Evolutionary conservation across 2,888 invertebrate genomes (phyloP).

Genomic region (Candidula unifasciata): DNA sequence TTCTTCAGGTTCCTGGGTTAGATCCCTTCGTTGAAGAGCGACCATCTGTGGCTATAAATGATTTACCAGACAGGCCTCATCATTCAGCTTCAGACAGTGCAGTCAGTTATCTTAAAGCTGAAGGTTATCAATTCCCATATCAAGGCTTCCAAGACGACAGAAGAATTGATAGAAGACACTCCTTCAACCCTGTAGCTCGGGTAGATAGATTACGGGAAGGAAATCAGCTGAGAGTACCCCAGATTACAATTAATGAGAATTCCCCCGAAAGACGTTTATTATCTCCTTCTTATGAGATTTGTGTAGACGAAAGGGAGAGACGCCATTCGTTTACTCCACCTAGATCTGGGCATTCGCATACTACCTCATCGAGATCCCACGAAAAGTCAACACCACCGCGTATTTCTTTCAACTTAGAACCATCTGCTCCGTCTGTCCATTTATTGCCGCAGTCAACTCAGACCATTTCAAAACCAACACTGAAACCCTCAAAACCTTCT

Average conservation of each 20-base stretch:
- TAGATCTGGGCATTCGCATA: neutral
- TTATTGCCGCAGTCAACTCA: neutral
- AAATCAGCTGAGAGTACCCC: constrained; percentile 20
- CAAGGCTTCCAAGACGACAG: constrained; percentile 37
- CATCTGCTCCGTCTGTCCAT: neutral
- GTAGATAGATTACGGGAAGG: neutral
- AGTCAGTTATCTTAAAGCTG: neutral
- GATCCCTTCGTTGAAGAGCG: constrained; percentile 36
- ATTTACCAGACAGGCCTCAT: neutral
- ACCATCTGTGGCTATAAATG: neutral
- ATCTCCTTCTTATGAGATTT: constrained; percentile 42
- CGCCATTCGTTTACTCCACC: constrained; percentile 41
- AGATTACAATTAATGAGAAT: constrained; percentile 34
- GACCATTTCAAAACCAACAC: neutral
- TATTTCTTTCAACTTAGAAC: constrained; percentile 40
- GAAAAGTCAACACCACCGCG: constrained; percentile 44
- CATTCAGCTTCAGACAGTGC: constrained; percentile 2
- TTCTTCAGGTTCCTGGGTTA: constrained; percentile 43
- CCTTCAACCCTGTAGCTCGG: constrained; percentile 32
- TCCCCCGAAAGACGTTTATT: constrained; percentile 33
- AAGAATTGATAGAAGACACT: constrained; percentile 48
- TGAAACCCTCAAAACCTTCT: constrained; percentile 7
- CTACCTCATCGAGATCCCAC: constrained; percentile 20
- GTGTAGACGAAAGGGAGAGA: constrained; percentile 39
- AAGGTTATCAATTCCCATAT: neutral